phyloP scores from a whole-genome alignment of 2,888 invertebrate genomes.

The Agrilus cyanescens region DNA sequence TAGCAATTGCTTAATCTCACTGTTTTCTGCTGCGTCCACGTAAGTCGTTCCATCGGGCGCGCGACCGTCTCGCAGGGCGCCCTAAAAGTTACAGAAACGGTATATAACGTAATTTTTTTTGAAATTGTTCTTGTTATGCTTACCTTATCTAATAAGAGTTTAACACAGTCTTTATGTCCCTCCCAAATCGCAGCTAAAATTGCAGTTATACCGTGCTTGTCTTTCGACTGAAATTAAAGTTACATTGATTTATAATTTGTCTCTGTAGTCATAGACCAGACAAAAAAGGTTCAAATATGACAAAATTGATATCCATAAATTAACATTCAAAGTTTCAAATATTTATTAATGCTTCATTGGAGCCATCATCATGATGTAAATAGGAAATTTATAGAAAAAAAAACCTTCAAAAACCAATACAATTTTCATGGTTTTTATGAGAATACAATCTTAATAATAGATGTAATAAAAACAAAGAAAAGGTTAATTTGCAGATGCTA shows the following conservation, averaged over 20 bases:
- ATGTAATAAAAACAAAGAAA: background rate
- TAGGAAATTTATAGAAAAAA: too few relatives aligned
- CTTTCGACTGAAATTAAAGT: slow-evolving; percentile 56
- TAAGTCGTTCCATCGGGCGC: slow-evolving; percentile 84
- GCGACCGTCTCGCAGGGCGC: slow-evolving; percentile 67
- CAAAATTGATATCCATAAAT: background rate
- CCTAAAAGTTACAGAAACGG: slow-evolving; percentile 39
- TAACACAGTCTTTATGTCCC: slow-evolving; percentile 85
- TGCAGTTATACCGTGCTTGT: slow-evolving; percentile 92
- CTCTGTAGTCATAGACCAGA: background rate
- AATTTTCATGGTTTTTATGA: background rate
- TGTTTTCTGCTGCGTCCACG: slow-evolving; percentile 80
- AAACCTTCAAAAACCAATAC: background rate
- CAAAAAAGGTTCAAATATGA: background rate
- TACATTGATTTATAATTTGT: too few relatives aligned
- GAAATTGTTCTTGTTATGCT: slow-evolving; percentile 23
- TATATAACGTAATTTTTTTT: slow-evolving; percentile 4
- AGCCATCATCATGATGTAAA: too few relatives aligned
- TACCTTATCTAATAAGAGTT: slow-evolving; percentile 76
- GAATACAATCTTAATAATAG: background rate
- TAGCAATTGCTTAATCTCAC: slow-evolving; percentile 75
- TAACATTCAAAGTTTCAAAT: background rate
- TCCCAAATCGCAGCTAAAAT: slow-evolving; percentile 94
- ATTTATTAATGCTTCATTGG: too few relatives aligned
- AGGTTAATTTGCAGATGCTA: too few relatives aligned